Percentiles rank a stretch among this genome's conserved stretches.
Evolutionary conservation across 2,113 vertebrate species (phyloP).

Genomic region (Nycticryphes semicollaris): DNA sequence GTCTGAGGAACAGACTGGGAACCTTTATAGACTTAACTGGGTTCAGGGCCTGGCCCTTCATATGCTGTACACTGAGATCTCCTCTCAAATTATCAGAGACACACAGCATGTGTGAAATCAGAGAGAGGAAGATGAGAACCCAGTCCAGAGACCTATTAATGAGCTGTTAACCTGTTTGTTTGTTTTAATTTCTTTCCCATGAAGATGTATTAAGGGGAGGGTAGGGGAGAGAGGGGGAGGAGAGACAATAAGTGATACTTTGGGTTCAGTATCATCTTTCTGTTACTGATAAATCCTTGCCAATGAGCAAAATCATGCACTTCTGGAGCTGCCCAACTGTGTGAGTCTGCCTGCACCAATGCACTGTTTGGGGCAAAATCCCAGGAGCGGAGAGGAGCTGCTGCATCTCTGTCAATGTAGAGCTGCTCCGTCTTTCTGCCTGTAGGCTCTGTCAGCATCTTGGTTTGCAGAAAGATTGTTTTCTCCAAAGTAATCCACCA

Average conservation of each 20-base stretch:
- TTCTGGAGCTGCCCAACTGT: neutral
- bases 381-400: neutral
- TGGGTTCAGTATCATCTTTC: neutral
- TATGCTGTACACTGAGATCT: fast-evolving
- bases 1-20: neutral
- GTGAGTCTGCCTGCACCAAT: neutral
- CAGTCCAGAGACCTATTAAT: too few species aligned
- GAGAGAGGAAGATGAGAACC: neutral
- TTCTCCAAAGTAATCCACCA: neutral
- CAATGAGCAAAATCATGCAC: neutral
- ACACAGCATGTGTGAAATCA: fast-evolving
- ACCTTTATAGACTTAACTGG: neutral
- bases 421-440: neutral
- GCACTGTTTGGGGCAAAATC: neutral
- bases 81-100: neutral
- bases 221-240: too few species aligned
- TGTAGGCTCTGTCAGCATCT: neutral
- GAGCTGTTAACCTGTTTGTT: neutral
- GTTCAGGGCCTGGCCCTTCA: neutral
- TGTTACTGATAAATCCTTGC: neutral
- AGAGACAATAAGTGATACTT: neutral
- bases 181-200: neutral
- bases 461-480: neutral
- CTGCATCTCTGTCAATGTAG: neutral
- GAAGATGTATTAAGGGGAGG: neutral